These are phyloP conservation scores for Omphaloscelis lunosa DNA, from an alignment of 2,888 invertebrate species.

Conservation along the genomic window DNA sequence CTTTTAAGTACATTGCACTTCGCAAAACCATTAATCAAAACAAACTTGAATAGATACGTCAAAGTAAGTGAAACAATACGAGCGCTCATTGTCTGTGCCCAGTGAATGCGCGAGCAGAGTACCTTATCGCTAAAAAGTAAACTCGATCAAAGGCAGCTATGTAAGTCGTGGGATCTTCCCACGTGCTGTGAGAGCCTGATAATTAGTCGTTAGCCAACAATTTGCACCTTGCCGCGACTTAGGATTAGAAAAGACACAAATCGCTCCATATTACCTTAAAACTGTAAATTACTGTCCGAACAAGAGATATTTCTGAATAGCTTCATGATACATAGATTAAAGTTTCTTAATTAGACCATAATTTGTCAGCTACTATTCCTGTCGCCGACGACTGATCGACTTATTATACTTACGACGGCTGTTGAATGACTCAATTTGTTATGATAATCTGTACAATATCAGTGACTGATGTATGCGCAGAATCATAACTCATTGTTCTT, in stretches of 20 bases:
- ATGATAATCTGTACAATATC: conserved; percentile 73
- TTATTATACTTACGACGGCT: conserved; percentile 70
- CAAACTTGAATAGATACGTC: conserved; percentile 67
- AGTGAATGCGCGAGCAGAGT: conserved; percentile 71
- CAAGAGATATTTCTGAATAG: conserved; percentile 14
- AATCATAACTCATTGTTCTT: conserved; percentile 77
- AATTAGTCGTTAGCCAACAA: conserved; percentile 84
- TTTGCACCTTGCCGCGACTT: conserved; percentile 71
- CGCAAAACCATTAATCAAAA: conserved; percentile 72
- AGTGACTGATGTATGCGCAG: conserved; percentile 71
- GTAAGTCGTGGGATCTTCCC: conserved; percentile 85
- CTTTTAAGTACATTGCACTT: conserved; percentile 74
- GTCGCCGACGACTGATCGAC: conserved; percentile 69
- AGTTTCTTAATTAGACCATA: conserved; percentile 61
- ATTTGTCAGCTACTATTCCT: conserved; percentile 62
- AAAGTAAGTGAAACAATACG: conserved; percentile 76
- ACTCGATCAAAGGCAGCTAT: conserved; percentile 79
- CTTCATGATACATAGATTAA: conserved; percentile 34
- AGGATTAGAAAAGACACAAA: conserved; percentile 58
- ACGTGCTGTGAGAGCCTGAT: conserved; percentile 78
- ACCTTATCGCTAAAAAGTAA: conserved; percentile 82
- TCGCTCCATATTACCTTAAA: conserved; percentile 17
- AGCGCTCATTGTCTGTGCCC: conserved; percentile 73
- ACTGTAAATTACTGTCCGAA: conserved; percentile 29
- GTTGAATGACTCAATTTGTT: conserved; percentile 77